These are phyloP conservation scores for Manis crassicaudata DNA, from an alignment of 2,797 vertebrate genomes.

Conservation along the genomic window DNA sequence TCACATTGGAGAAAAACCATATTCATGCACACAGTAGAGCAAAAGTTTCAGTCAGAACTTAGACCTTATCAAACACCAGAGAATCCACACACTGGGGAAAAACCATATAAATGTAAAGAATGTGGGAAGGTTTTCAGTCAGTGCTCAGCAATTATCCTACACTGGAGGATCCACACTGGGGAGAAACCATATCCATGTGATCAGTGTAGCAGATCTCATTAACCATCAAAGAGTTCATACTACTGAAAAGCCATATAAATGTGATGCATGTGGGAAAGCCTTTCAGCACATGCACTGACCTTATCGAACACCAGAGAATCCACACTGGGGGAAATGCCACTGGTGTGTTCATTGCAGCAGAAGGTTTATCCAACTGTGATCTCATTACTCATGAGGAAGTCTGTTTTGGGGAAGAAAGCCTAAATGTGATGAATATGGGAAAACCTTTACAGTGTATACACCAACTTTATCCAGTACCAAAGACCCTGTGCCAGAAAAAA, in stretches of 20 bases:
- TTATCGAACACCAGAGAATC: slow-evolving; percentile 30
- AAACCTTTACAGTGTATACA: neutral
- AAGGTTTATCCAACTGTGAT: slow-evolving; percentile 50
- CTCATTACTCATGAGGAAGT: slow-evolving; percentile 26
- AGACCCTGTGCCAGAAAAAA: slow-evolving; percentile 20
- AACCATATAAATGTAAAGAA: slow-evolving; percentile 66
- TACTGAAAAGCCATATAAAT: slow-evolving; percentile 59
- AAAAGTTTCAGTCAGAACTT: slow-evolving; percentile 74
- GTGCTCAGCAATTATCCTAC: slow-evolving; percentile 63
- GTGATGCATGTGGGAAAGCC: slow-evolving; percentile 45
- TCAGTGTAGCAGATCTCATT: slow-evolving; percentile 63
- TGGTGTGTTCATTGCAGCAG: neutral
- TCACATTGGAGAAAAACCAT: slow-evolving; percentile 74
- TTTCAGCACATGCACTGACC: slow-evolving; percentile 12
- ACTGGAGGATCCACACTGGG: slow-evolving; percentile 75
- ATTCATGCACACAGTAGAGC: slow-evolving; percentile 68
- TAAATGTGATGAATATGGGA: neutral
- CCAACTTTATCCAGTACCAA: neutral
- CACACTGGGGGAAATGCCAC: slow-evolving; percentile 8
- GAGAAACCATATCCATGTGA: slow-evolving; percentile 71
- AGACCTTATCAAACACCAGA: slow-evolving; percentile 71
- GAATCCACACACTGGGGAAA: slow-evolving; percentile 71
- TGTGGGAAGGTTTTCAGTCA: slow-evolving; percentile 75
- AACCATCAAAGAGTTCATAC: slow-evolving; percentile 70
- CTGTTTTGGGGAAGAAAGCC: slow-evolving; percentile 6